Conservation (phyloP, 2,888 invertebrate species). For the Eulithis testata region DNA sequence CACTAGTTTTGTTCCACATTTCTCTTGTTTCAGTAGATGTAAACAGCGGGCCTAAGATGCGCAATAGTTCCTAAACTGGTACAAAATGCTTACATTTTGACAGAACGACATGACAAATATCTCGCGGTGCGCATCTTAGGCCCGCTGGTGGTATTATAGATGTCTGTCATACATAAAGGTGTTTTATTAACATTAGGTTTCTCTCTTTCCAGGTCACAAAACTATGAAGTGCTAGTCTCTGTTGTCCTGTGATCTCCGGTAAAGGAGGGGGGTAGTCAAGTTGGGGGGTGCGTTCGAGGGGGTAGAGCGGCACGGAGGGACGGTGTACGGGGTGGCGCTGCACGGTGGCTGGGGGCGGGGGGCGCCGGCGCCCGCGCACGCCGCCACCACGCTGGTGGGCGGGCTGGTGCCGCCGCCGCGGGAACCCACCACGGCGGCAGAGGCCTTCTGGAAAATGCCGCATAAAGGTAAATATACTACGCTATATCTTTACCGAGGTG, state of each 20-base stretch:
- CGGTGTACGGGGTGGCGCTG: conserved; percentile 75
- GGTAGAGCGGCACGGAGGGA: conserved; percentile 46
- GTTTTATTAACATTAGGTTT: conserved; percentile 37
- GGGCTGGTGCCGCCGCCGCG: conserved; percentile 88
- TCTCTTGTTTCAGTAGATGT: too few relatives aligned
- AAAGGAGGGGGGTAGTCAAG: conserved; percentile 3
- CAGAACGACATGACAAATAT: too few relatives aligned
- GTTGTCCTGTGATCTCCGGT: not conserved
- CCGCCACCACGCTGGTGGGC: conserved; percentile 86
- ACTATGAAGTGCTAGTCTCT: conserved; percentile 18
- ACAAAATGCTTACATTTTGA: too few relatives aligned
- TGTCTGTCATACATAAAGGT: too few relatives aligned
- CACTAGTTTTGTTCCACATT: too few relatives aligned
- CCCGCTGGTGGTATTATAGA: too few relatives aligned
- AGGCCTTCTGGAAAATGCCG: conserved; percentile 94
- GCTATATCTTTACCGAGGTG: not conserved
- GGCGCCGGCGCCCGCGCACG: conserved; percentile 84
- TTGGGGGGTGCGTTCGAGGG: conserved; percentile 22
- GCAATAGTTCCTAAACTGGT: too few relatives aligned
- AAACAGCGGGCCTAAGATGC: too few relatives aligned
- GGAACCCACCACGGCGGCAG: conserved; percentile 89
- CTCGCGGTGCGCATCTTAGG: too few relatives aligned
- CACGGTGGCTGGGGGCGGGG: conserved; percentile 87
- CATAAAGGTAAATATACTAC: conserved; percentile 88
- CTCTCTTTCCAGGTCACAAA: conserved; percentile 62